Base-by-base conservation (phyloP, 2,888 invertebrate genomes). In the Xestia ashworthii region DNA sequence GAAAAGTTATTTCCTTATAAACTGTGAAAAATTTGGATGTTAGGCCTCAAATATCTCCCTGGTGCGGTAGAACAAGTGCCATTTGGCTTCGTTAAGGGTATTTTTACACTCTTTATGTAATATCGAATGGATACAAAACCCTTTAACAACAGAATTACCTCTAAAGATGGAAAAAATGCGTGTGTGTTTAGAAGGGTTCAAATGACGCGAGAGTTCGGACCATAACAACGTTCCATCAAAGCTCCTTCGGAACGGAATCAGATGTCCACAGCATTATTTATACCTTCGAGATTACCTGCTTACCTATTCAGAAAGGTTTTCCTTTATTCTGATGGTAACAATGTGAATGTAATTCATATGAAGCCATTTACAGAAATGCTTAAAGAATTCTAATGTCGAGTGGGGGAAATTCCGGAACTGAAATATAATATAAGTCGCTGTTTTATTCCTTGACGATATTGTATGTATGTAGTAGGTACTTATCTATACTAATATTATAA, bases 301-400 rank as follows among this genome's bases (percentile, higher is more conserved):
- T 53, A 64, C 12, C 50, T 46, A 65, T 58, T 58, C 22, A 25
- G 64, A 69, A 75, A 64, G 60, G 55, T 25, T 60, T 65, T 25
- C 71, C n/a, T 66, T 53, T 76, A 64, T 76, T 41, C 48, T 38
- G 50, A n/a, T 22, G 66, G 12, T 38, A 50, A 85, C 55, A 81
- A 84, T 81, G 55, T 32, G 48, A n/a, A 69, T 70, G 32, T 67
- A 8, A 64, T 11, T 60, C 8, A 64, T 71, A 19, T n/a, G 53
- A 65, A 41, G 55, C 11, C 44, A 62, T 71, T 50, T 41, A 68
- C 5, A 22, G 53, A 16, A n/a, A 84, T 64, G 70, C 22, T 25
- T 74, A 48, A 53, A 66, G 44, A 71, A 73, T 69, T 55, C 16
- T 41, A 12, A 69, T 65, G 58, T 16, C 2, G 32, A 16, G 5